phyloP scores from a whole-genome alignment of 2,797 vertebrate genomes.

The Onychomys arenicola region DNA sequence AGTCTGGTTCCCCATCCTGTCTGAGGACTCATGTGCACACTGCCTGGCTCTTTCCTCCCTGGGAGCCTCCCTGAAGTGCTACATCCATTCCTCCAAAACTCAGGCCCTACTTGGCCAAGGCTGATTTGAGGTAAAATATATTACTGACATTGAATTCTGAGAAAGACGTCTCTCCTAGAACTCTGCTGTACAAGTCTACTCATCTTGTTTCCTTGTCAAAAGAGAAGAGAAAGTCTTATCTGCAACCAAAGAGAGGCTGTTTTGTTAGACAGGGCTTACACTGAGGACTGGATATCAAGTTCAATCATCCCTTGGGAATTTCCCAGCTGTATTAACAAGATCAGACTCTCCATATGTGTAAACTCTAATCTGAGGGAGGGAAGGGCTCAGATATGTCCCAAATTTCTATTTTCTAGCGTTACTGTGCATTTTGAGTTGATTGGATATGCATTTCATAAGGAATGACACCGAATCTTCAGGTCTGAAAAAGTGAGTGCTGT shows the following conservation, averaged over 20 bases:
- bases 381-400: neutral
- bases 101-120: neutral
- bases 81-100: neutral
- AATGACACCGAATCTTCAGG: neutral
- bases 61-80: neutral
- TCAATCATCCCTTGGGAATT: conserved; percentile 11
- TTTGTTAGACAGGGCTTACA: neutral
- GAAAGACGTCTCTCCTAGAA: neutral
- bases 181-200: neutral
- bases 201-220: conserved; percentile 6
- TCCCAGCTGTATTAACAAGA: conserved; percentile 16
- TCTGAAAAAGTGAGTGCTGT: neutral
- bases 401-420: neutral
- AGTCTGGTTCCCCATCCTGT: neutral
- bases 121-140: neutral
- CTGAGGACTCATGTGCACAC: neutral
- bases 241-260: neutral
- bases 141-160: neutral
- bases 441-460: neutral
- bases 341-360: neutral
- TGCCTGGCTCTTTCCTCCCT: neutral
- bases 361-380: neutral
- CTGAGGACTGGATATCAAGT: neutral
- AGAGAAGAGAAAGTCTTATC: conserved; percentile 41
- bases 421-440: neutral